Evolutionary conservation across 2,888 invertebrate species (phyloP).

Genomic region (Odontomyia ornata): DNA sequence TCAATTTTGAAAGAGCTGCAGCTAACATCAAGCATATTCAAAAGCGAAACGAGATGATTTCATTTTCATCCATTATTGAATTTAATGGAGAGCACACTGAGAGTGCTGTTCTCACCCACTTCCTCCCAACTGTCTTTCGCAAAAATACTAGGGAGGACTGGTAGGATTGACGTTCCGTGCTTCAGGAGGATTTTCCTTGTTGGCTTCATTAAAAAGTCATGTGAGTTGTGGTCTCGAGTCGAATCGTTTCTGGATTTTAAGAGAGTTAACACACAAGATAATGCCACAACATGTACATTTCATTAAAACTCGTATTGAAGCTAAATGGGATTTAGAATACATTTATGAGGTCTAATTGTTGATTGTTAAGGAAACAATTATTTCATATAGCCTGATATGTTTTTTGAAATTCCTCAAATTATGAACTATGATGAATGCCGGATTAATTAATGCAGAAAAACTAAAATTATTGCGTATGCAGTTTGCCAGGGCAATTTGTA

Average conservation of each 20-base stretch:
- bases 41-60: background rate
- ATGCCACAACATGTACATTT: constrained; percentile 14
- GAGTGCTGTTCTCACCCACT: background rate
- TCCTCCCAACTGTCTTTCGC: background rate
- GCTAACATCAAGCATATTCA: background rate
- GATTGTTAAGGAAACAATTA: background rate
- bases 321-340: background rate
- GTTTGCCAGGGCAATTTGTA: no score
- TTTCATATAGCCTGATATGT: no score
- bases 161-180: constrained; percentile 3
- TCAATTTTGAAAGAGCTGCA: background rate
- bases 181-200: constrained; percentile 25
- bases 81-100: background rate
- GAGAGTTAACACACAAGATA: constrained; percentile 14
- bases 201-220: constrained; percentile 37
- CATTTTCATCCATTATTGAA: constrained; percentile 18
- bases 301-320: background rate
- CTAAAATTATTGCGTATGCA: no score
- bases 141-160: background rate
- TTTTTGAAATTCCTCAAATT: no score
- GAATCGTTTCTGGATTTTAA: constrained; percentile 23
- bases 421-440: no score
- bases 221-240: constrained; percentile 6
- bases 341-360: background rate
- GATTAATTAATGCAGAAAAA: no score